Evolutionary conservation across 2,797 vertebrate species (phyloP), one percentile per base, ranked within the genome.

Genomic region (Takifugu rubripes): DNA sequence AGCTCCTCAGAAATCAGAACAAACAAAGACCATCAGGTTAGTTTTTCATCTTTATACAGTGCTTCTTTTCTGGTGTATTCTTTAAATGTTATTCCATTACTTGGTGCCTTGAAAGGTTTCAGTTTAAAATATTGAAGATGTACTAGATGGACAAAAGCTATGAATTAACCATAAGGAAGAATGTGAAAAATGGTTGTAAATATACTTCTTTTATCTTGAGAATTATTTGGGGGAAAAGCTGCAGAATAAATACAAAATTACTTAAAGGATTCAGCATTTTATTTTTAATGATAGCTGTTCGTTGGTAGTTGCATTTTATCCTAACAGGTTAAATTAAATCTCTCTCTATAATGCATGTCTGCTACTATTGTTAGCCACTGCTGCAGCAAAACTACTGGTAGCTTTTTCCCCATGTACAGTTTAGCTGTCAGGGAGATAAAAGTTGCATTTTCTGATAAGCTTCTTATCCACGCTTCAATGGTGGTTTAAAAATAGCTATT

Each of bases 21-120:
- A 78, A 5, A 25, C 84, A 64, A 92, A 89, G 68, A 75, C 72
- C 51, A 84, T 74, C 88, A 91, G 91, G 92, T 93, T 68, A 89
- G 84, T 27, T 25, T 53, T 5, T 44, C 7, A 27, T 16, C 25
- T 9, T 50, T 29, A 29, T 11, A 12, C 24, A 6, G 6, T 25
- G 25, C 8, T 10, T 46, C 42, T 43, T 5, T 44, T 25, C 40
- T 29, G 25, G 24, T 56, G n/a, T 49, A 5, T 48, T 14, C 36
- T 40, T 56, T 46, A 49, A 12, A 5, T 26, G 48, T 2, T 16
- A 0, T 49, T 26, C 25, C 6, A 24, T 24, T 15, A 9, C 21
- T 49, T 15, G 24, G 29, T 52, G 11, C 16, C 16, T 48, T 26
- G 1, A 47, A 62, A 47, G 7, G 7, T 3, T 33, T n/a, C 10